A percentile compares a stretch with the other conserved stretches of the same genome.
These are phyloP conservation scores for Artemia sinica DNA, from an alignment of 2,888 invertebrate species.

Conservation along the genomic window DNA sequence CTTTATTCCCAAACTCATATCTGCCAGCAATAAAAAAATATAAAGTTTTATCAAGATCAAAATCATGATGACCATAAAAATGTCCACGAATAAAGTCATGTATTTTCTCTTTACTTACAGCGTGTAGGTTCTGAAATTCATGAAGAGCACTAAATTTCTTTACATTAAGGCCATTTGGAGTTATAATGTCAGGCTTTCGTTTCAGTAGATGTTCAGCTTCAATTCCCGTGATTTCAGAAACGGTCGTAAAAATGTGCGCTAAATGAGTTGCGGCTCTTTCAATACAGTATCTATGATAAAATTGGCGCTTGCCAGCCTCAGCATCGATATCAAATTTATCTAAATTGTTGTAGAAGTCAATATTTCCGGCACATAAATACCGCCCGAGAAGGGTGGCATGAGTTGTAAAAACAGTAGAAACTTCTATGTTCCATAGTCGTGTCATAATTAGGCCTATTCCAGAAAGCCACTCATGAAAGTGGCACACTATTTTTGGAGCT, in stretches of 20 bases:
- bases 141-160: conserved; percentile 96
- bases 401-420: conserved; percentile 94
- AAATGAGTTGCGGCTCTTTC: conserved; percentile 86
- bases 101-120: conserved; percentile 88
- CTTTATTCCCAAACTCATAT: conserved; percentile 96
- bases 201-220: conserved; percentile 90
- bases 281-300: conserved; percentile 95
- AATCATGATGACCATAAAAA: conserved; percentile 97
- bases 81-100: conserved; percentile 94
- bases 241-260: conserved; percentile 88
- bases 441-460: conserved; percentile 80
- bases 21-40: conserved; percentile 98
- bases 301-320: conserved; percentile 93
- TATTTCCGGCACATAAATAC: conserved; percentile 91
- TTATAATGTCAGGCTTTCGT: conserved; percentile 80
- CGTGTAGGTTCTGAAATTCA: conserved; percentile 97
- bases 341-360: conserved; percentile 97
- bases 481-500: conserved; percentile 65
- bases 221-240: conserved; percentile 81
- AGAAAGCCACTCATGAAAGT: conserved; percentile 99
- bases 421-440: conserved; percentile 64
- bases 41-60: conserved; percentile 90
- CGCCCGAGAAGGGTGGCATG: conserved; percentile 93
- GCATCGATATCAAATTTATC: conserved; percentile 80
- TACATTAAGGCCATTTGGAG: conserved; percentile 94